Evolutionary conservation across 2,113 vertebrate species (phyloP), one percentile per base, ranked within the genome.

Genomic region (Thamnophis sirtalis): DNA sequence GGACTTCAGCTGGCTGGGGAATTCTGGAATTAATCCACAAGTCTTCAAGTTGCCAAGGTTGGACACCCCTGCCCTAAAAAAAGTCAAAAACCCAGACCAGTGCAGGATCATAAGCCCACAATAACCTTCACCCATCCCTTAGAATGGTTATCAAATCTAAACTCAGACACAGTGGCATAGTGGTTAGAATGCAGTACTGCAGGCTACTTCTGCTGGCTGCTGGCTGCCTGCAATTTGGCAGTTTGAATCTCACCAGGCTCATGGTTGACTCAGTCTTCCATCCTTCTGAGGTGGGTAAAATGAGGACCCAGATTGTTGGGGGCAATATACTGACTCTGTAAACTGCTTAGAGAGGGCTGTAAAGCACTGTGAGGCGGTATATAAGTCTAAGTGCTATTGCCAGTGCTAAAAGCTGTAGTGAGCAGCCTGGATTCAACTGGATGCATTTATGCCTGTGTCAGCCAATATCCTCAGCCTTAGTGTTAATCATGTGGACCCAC

Each of bases 61-160:
- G 60, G 26, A 28, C 26, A 28, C 4, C 10, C 10, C 26, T 63
- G 26, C 94, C 96, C 96, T 96, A 87, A 56, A 56, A 90, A 90
- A 93, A 95, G 95, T 95, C 92, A 0, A 91, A 92, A 94, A 93
- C 89, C 91, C 0, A 33, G 17, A 92, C 89, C 80, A 94, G 15
- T 0, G 95, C 53, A 84, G 92, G 93, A 90, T 15, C 8, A 89
- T 0, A 0, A 92, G 93, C 93, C 38, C 0, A 2, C 94, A 90
- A 91, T 94, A 92, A 93, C 93, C 93, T 13, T 15, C 96, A 94
- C 95, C 96, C 96, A 96, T 96, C 96, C 96, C 96, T 94, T 88
- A 92, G 13, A 1, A 56, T 96, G 68, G 68, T 38, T 19, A 80
- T 38, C n/a, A 80, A 38, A 38, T 80, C 15, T 80, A 80, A 80